These are phyloP conservation scores for Prochilodus magdalenae DNA, from an alignment of 2,113 vertebrate genomes.

Conservation along the genomic window DNA sequence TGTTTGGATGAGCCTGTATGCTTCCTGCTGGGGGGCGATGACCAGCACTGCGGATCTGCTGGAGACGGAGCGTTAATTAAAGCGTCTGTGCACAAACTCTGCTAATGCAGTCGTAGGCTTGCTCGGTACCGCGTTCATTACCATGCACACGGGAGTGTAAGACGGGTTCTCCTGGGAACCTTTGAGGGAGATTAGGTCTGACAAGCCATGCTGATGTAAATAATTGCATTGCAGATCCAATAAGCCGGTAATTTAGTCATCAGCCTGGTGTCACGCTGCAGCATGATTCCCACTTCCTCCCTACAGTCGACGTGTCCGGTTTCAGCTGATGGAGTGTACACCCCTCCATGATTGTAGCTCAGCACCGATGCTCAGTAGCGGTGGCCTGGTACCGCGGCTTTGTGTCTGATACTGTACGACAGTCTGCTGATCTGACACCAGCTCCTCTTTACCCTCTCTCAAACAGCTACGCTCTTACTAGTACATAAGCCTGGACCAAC, in stretches of 20 bases:
- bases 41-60: neutral
- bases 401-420: too few relatives aligned
- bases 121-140: slow-evolving; percentile 20
- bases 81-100: slow-evolving; percentile 1
- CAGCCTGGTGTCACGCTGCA: slow-evolving; percentile 52
- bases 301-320: neutral
- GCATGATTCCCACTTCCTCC: neutral
- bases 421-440: too few relatives aligned
- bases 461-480: too few relatives aligned
- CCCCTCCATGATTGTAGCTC: neutral
- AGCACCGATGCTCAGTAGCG: neutral
- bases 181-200: slow-evolving; percentile 63
- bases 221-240: slow-evolving; percentile 73
- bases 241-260: slow-evolving; percentile 69
- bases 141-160: slow-evolving; percentile 32
- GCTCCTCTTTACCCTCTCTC: too few relatives aligned
- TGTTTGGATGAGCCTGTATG: slow-evolving; percentile 3
- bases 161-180: slow-evolving; percentile 12
- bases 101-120: neutral
- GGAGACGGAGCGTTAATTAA: slow-evolving; percentile 3
- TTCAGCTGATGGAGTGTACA: neutral
- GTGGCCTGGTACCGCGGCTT: too few relatives aligned
- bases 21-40: slow-evolving; percentile 4
- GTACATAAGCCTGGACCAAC: too few relatives aligned
- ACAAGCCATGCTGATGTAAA: slow-evolving; percentile 72